Percentiles rank a stretch among this genome's conserved stretches.
These are phyloP conservation scores for Vulpes lagopus DNA, from an alignment of 2,113 vertebrate genomes.

Conservation along the genomic window DNA sequence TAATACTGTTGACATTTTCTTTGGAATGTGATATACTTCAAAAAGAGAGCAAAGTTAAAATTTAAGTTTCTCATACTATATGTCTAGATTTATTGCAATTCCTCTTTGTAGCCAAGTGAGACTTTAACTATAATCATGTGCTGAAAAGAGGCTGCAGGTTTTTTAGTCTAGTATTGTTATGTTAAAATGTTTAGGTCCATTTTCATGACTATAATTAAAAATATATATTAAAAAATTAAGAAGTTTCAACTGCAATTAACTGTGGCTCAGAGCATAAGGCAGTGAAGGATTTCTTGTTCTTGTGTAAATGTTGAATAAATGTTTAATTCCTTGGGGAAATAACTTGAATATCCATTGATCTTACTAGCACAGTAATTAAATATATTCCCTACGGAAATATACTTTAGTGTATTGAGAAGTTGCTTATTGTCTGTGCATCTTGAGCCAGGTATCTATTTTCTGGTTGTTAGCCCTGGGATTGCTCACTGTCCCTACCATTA, in stretches of 20 bases:
- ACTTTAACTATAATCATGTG: slow-evolving; percentile 58
- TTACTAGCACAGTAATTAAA: slow-evolving; percentile 79
- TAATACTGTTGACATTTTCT: not conserved
- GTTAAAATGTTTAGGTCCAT: slow-evolving; percentile 70
- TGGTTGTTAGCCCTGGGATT: not conserved
- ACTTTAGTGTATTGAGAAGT: slow-evolving; percentile 37
- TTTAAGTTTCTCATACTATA: slow-evolving; percentile 49
- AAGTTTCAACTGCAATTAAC: slow-evolving; percentile 71
- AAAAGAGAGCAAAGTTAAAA: not conserved
- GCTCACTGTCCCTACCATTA: not conserved
- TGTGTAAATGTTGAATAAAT: slow-evolving; percentile 79
- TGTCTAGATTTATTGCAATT: slow-evolving; percentile 55
- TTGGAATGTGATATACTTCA: not conserved
- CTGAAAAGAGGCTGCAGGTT: not conserved
- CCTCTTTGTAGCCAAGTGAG: not conserved
- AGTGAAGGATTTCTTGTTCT: slow-evolving; percentile 65
- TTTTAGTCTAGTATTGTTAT: slow-evolving; percentile 64
- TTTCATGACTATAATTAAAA: slow-evolving; percentile 76
- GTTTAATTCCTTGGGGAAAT: slow-evolving; percentile 77
- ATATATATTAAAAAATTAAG: slow-evolving; percentile 76
- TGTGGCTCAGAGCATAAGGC: slow-evolving; percentile 57
- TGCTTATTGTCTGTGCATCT: slow-evolving; percentile 53
- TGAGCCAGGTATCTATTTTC: slow-evolving; percentile 35
- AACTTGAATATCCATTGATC: slow-evolving; percentile 81
- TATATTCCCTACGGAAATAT: slow-evolving; percentile 70